Evolutionary conservation across 2,888 invertebrate genomes (phyloP).

Genomic region (Drosophila phalerata): DNA sequence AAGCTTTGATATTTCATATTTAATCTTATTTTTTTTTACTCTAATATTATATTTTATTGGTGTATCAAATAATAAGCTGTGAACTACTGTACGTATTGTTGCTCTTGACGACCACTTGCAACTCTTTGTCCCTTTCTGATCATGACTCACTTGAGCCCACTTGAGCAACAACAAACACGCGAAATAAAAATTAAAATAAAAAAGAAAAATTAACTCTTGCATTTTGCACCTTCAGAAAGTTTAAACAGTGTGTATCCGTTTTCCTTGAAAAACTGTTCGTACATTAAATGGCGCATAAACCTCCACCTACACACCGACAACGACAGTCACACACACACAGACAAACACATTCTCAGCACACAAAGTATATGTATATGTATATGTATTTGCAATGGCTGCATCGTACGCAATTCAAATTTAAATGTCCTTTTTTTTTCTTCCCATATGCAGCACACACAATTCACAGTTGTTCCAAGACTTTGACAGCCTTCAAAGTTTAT

Average conservation of each 20-base stretch:
- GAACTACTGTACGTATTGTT: slow-evolving; percentile 24
- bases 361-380: slow-evolving; percentile 6
- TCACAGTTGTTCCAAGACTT: slow-evolving; percentile 12
- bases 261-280: slow-evolving; percentile 78
- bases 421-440: slow-evolving; percentile 44
- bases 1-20: too few relatives aligned
- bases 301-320: slow-evolving; percentile 7
- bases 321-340: slow-evolving; percentile 10
- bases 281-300: slow-evolving; percentile 48
- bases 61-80: too few relatives aligned
- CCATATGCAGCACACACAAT: slow-evolving; percentile 46
- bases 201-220: slow-evolving; percentile 52
- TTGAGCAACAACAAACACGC: slow-evolving; percentile 45
- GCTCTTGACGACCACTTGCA: slow-evolving; percentile 60
- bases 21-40: too few relatives aligned
- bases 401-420: slow-evolving; percentile 36
- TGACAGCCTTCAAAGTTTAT: slow-evolving; percentile 18
- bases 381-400: slow-evolving; percentile 59
- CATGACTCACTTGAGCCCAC: slow-evolving; percentile 59
- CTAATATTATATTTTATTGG: too few relatives aligned
- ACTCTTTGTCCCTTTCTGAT: slow-evolving; percentile 21
- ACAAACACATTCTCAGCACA: slow-evolving; percentile 3
- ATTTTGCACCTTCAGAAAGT: slow-evolving; percentile 74
- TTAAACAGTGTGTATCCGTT: slow-evolving; percentile 79
- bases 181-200: neutral